phyloP scores from a whole-genome alignment of 2,797 vertebrate genomes.

The Miopithecus talapoin region DNA sequence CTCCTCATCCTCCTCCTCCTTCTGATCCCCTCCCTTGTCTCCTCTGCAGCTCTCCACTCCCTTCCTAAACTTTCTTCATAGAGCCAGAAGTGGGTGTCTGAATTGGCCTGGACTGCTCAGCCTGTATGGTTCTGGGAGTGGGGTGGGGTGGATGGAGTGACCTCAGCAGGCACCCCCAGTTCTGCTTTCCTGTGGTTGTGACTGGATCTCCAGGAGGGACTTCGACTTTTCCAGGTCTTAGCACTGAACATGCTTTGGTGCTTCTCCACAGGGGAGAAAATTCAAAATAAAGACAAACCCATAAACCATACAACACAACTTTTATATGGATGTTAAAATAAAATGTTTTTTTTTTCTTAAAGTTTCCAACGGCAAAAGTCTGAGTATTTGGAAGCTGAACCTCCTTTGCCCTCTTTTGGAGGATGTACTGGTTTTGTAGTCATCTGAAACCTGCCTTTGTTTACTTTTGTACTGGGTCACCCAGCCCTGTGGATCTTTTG shows the following conservation, averaged over 20 bases:
- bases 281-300: neutral
- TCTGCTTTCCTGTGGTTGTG: too few relatives aligned
- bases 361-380: neutral
- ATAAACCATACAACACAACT: neutral
- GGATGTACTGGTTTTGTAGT: neutral
- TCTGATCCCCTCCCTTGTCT: neutral
- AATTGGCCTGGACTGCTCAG: neutral
- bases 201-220: neutral
- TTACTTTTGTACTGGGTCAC: neutral
- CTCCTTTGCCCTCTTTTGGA: neutral
- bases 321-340: neutral
- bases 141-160: neutral
- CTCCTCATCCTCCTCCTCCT: neutral
- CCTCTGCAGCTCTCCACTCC: too few relatives aligned
- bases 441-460: neutral
- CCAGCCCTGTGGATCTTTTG: too few relatives aligned
- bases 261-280: neutral
- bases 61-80: neutral
- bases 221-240: neutral
- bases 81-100: neutral
- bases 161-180: neutral
- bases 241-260: neutral
- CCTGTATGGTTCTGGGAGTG: neutral
- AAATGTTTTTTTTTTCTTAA: neutral
- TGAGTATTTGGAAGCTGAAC: neutral